Evolutionary conservation across 2,888 invertebrate species (phyloP).

Genomic region (Thera obeliscata): DNA sequence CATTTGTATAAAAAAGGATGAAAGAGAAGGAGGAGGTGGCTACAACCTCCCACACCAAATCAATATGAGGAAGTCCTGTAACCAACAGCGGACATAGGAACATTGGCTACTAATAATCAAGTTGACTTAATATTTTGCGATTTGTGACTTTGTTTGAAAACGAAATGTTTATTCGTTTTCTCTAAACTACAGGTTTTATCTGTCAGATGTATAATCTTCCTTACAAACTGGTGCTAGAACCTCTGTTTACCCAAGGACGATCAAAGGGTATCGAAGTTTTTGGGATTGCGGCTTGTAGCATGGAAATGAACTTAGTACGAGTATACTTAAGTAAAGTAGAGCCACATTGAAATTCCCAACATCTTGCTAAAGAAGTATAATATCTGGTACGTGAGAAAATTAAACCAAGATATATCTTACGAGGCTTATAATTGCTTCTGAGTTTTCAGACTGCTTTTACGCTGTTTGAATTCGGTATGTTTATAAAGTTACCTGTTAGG

Average conservation of each 20-base stretch:
- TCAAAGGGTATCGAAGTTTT: conserved; percentile 18
- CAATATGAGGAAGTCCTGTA: no score
- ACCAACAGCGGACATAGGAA: no score
- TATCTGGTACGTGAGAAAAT: background rate
- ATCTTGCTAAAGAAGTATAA: background rate
- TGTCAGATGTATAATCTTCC: no score
- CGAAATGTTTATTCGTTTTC: no score
- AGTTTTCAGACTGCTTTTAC: background rate
- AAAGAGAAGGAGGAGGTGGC: no score
- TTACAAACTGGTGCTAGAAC: background rate
- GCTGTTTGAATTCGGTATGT: background rate
- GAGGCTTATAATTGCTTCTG: background rate
- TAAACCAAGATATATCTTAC: background rate
- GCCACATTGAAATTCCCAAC: background rate
- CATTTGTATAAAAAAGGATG: no score
- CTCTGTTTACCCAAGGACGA: conserved; percentile 10
- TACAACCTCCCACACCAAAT: no score
- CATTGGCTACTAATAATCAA: no score
- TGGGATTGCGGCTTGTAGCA: conserved; percentile 20
- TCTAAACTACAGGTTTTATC: no score
- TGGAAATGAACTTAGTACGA: conserved; percentile 21
- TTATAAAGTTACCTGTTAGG: background rate
- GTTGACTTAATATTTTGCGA: no score
- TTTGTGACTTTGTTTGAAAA: no score
- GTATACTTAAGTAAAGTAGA: background rate